A percentile compares a stretch with the other conserved stretches of the same genome.
Conservation (phyloP, 2,113 vertebrate genomes). For the Cottus gobio region DNA sequence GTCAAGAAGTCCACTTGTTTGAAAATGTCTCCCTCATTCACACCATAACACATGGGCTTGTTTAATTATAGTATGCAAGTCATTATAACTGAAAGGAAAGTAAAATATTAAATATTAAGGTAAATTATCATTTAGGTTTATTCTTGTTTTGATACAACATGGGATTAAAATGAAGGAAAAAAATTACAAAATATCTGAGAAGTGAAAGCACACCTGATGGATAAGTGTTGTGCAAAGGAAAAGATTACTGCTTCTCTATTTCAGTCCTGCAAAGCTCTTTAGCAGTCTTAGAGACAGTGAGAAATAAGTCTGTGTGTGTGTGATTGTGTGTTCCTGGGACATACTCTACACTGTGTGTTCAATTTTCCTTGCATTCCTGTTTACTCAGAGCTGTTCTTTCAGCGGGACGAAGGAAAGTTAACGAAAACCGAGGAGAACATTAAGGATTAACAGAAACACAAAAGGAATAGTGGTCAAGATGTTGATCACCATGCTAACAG, state of each 20-base stretch:
- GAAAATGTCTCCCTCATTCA: neutral
- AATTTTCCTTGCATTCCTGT: constrained; percentile 30
- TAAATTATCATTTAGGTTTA: neutral
- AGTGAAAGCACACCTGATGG: constrained; percentile 57
- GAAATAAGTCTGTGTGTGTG: constrained; percentile 21
- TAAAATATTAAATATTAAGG: neutral
- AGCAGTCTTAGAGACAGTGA: constrained; percentile 71
- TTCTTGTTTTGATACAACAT: neutral
- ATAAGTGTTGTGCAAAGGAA: constrained; percentile 68
- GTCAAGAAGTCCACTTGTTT: neutral
- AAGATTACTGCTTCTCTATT: constrained; percentile 83
- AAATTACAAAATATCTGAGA: constrained; percentile 23
- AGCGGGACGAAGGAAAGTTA: constrained; percentile 26
- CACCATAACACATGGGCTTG: neutral
- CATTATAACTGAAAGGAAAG: neutral
- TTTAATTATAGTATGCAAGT: neutral
- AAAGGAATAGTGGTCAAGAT: constrained; percentile 75
- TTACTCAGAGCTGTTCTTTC: constrained; percentile 16
- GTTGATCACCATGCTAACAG: constrained; percentile 89
- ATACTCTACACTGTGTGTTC: constrained; percentile 32
- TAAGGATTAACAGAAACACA: constrained; percentile 25
- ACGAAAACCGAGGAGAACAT: constrained; percentile 18
- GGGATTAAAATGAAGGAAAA: neutral
- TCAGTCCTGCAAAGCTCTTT: constrained; percentile 83
- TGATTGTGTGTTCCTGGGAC: constrained; percentile 9